phyloP scores from a whole-genome alignment of 2,888 invertebrate species.

The Drosophila mimetica region DNA sequence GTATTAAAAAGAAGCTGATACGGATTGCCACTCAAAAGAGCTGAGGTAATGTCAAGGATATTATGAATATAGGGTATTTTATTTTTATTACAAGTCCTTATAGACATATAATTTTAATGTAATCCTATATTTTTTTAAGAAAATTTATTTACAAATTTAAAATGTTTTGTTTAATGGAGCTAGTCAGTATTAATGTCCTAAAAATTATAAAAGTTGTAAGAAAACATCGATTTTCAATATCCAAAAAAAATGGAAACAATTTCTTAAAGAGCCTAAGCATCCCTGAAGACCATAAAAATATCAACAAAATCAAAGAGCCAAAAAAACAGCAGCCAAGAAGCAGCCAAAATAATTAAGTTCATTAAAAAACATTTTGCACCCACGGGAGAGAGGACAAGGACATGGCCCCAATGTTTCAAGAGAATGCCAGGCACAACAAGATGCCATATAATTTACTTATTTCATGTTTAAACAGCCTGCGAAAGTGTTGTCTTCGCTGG shows the following conservation, averaged over 20 bases:
- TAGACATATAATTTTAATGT: no score
- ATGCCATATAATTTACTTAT: conserved; percentile 73
- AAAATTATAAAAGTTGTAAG: no score
- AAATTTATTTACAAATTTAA: no score
- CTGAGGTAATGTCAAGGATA: background rate
- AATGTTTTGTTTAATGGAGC: no score
- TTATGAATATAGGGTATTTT: no score
- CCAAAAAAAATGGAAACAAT: background rate
- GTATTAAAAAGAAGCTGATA: conserved; percentile 13
- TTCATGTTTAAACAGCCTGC: conserved; percentile 67
- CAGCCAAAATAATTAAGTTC: conserved; percentile 62
- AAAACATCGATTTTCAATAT: background rate
- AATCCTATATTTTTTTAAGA: no score
- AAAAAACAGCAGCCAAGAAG: conserved; percentile 4
- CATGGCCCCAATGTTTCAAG: conserved; percentile 25
- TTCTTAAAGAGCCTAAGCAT: no score
- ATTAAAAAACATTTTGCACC: conserved; percentile 62
- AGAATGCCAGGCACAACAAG: conserved; percentile 19
- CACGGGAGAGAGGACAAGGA: conserved; percentile 11
- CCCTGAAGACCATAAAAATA: conserved; percentile 7
- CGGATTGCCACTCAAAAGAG: background rate
- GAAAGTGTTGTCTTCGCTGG: conserved; percentile 44
- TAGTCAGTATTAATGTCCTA: no score
- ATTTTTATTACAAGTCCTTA: no score
- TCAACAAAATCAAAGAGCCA: conserved; percentile 36